Conservation (phyloP, 2,113 vertebrate species). For the Andinoacara biseriatus region DNA sequence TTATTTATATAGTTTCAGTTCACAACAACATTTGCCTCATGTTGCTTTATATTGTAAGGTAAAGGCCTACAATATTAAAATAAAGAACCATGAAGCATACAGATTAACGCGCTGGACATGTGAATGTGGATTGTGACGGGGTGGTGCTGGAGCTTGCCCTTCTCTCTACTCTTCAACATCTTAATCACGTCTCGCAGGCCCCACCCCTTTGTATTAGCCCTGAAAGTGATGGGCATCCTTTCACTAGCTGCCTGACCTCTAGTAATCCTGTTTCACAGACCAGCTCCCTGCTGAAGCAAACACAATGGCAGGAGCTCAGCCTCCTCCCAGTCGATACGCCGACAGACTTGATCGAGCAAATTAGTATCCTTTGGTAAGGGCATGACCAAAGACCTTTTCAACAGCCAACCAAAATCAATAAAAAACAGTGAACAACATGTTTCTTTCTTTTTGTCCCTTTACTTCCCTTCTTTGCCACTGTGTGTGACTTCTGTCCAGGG, state of each 20-base stretch:
- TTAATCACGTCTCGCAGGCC: constrained; percentile 88
- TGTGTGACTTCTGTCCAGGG: constrained; percentile 48
- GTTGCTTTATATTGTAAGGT: neutral
- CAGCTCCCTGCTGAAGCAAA: constrained; percentile 92
- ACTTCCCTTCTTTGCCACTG: constrained; percentile 36
- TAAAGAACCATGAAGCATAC: constrained; percentile 30
- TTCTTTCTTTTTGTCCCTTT: constrained; percentile 46
- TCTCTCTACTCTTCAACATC: constrained; percentile 88
- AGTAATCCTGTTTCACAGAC: constrained; percentile 99
- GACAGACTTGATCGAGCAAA: constrained; percentile 99
- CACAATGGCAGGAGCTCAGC: constrained; percentile 94
- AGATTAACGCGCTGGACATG: constrained; percentile 73
- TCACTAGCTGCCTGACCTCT: constrained; percentile 96
- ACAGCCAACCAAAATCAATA: constrained; percentile 94
- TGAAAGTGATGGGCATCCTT: constrained; percentile 95
- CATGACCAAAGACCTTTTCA: constrained; percentile 98
- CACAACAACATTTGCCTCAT: neutral
- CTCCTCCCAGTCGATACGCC: constrained; percentile 97
- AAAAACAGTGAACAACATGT: constrained; percentile 89
- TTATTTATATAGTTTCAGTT: neutral
- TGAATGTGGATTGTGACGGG: constrained; percentile 83
- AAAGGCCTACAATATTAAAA: neutral
- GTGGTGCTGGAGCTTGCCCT: constrained; percentile 24
- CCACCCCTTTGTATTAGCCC: constrained; percentile 90
- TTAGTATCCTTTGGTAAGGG: constrained; percentile 98